Evolutionary conservation across 1,140 invertebrate genomes (phyloP).

Genomic region (Drosophila elegans): DNA sequence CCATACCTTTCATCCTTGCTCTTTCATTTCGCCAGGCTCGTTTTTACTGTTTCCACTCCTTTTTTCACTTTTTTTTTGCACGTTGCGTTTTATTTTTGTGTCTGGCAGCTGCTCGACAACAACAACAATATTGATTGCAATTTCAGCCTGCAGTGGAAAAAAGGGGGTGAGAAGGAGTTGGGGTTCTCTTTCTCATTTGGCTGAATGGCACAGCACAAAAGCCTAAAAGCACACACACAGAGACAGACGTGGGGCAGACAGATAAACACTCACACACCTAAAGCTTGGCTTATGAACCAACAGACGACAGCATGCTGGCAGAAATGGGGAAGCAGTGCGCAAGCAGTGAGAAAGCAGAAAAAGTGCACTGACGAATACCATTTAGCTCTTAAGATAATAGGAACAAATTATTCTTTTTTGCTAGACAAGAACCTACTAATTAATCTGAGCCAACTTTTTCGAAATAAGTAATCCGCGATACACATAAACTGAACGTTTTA

Average conservation of each 20-base stretch:
- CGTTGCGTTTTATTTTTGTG: constrained; percentile 72
- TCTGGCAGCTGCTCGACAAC: constrained; percentile 77
- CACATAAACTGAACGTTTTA: neutral
- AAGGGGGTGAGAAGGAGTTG: constrained; percentile 17
- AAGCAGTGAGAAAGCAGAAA: constrained; percentile 1
- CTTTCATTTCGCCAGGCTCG: constrained; percentile 74
- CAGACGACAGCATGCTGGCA: constrained; percentile 51
- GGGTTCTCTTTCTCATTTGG: constrained; percentile 44
- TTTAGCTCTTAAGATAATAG: neutral
- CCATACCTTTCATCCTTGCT: constrained; percentile 11
- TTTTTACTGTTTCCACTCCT: constrained; percentile 75
- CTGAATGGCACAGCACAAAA: constrained; percentile 66
- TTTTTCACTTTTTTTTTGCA: constrained; percentile 36
- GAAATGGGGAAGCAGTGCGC: constrained; percentile 14
- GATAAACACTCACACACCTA: constrained; percentile 48
- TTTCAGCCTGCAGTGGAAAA: constrained; percentile 63
- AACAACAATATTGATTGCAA: constrained; percentile 79
- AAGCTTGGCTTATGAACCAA: constrained; percentile 61
- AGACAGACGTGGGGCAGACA: constrained; percentile 24
- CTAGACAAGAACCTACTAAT: too few relatives aligned
- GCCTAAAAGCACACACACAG: constrained; percentile 72
- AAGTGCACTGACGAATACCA: constrained; percentile 1
- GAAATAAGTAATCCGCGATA: neutral
- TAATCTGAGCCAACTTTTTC: neutral
- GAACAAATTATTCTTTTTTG: neutral